Conservation (phyloP, 2,797 vertebrate species). For the Galaxias olidus region DNA sequence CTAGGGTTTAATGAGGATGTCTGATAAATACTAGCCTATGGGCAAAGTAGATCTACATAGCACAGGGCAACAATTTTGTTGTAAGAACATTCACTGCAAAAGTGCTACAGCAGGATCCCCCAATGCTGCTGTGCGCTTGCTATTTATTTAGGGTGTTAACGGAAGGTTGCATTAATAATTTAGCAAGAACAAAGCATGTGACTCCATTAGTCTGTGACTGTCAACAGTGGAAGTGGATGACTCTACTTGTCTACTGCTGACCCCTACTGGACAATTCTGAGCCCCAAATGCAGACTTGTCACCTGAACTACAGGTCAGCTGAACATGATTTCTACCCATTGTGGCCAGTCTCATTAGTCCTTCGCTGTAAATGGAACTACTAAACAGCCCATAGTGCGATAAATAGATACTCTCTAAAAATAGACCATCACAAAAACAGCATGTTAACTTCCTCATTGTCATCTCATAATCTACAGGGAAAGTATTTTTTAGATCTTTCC, state of each 20-base stretch:
- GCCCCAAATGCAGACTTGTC: too few species aligned
- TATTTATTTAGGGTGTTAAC: slow-evolving; percentile 64
- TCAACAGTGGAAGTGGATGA: neutral
- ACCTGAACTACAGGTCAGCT: too few species aligned
- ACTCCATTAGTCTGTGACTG: slow-evolving; percentile 24
- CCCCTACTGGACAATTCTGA: slow-evolving; percentile 59
- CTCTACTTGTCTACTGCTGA: slow-evolving; percentile 59
- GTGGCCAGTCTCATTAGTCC: neutral
- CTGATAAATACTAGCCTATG: too few species aligned
- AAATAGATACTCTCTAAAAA: neutral
- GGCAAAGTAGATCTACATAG: too few species aligned
- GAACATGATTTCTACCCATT: too few species aligned
- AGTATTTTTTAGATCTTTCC: too few species aligned
- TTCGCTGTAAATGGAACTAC: neutral
- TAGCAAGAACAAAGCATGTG: slow-evolving; percentile 60
- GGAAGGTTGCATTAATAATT: slow-evolving; percentile 67
- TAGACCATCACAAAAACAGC: neutral
- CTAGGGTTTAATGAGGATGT: too few species aligned
- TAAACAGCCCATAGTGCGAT: neutral
- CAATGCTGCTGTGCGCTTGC: slow-evolving; percentile 47
- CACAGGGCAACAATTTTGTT: slow-evolving; percentile 20
- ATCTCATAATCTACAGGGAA: too few species aligned
- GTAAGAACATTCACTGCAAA: slow-evolving; percentile 44
- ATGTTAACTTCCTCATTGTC: too few species aligned
- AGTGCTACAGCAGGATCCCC: slow-evolving; percentile 42